A percentile compares a stretch with the other conserved stretches of the same genome.
Evolutionary conservation across 2,113 vertebrate species (phyloP).

Genomic region (Scytalopus superciliaris): DNA sequence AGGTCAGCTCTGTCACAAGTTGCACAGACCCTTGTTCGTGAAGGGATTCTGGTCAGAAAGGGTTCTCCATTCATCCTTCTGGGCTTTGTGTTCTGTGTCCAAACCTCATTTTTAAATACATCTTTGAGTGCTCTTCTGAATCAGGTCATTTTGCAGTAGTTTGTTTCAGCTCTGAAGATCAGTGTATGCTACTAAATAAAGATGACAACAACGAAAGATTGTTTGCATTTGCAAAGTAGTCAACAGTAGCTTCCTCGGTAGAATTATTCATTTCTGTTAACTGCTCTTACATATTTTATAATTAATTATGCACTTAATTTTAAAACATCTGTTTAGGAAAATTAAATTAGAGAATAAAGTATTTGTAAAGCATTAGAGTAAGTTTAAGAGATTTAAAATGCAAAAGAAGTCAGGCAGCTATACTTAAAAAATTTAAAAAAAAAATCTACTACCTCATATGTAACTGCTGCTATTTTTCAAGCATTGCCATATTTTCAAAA

Average conservation of each 20-base stretch:
- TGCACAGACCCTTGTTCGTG: not conserved
- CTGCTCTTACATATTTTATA: not conserved
- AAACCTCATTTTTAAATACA: not conserved
- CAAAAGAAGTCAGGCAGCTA: not conserved
- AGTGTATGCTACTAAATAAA: not conserved
- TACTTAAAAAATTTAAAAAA: not conserved
- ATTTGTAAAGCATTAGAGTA: not conserved
- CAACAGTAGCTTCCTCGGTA: not conserved
- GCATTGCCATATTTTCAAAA: not conserved
- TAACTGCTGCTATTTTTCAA: slow-evolving; percentile 31
- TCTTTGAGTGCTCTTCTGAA: not conserved
- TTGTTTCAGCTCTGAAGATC: not conserved
- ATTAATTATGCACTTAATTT: not conserved
- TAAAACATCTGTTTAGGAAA: not conserved
- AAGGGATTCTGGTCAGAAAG: not conserved
- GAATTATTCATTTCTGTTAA: not conserved
- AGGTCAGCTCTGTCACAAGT: not conserved
- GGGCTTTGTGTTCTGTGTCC: not conserved
- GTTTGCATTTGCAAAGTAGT: not conserved
- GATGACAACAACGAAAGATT: not conserved
- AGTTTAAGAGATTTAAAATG: not conserved
- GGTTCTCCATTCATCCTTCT: not conserved
- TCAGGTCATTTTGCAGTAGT: not conserved
- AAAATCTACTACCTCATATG: not conserved
- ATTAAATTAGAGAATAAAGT: not conserved